Percentiles rank a stretch among this genome's conserved stretches.
These are phyloP conservation scores for Pomatostomus ruficeps DNA, from an alignment of 2,113 vertebrate species.

Conservation along the genomic window DNA sequence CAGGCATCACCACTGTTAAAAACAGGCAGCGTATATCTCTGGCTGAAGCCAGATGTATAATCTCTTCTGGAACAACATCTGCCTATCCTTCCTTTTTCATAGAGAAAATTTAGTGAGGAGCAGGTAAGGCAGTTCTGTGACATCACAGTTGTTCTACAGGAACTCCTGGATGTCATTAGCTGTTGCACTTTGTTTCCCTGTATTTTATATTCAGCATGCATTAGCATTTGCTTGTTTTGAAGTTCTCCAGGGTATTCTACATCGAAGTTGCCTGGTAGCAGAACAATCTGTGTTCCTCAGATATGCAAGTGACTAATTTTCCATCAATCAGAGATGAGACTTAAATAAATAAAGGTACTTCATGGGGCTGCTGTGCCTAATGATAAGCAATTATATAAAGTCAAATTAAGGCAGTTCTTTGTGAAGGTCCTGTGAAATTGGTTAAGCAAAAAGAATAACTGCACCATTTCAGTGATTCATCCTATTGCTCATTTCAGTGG, in stretches of 20 bases:
- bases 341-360: constrained; percentile 83
- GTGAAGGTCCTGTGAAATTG: constrained; percentile 80
- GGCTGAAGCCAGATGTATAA: background rate
- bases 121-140: constrained; percentile 33
- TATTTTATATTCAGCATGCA: constrained; percentile 46
- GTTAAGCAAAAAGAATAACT: constrained; percentile 83
- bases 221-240: constrained; percentile 54
- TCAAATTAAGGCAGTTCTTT: constrained; percentile 78
- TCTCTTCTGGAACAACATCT: background rate
- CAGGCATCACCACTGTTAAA: background rate
- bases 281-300: constrained; percentile 71
- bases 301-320: constrained; percentile 78
- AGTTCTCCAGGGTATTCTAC: constrained; percentile 59
- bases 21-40: background rate
- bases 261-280: constrained; percentile 56
- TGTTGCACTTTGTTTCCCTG: constrained; percentile 29
- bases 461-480: constrained; percentile 79
- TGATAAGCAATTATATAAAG: constrained; percentile 84
- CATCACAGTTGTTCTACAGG: constrained; percentile 54
- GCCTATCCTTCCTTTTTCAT: background rate
- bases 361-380: constrained; percentile 76
- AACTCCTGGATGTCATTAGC: constrained; percentile 57
- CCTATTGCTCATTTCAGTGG: constrained; percentile 77
- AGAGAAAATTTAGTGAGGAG: background rate
- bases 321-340: constrained; percentile 78